phyloP scores from a whole-genome alignment of 2,797 vertebrate genomes.

The Setipinna tenuifilis region DNA sequence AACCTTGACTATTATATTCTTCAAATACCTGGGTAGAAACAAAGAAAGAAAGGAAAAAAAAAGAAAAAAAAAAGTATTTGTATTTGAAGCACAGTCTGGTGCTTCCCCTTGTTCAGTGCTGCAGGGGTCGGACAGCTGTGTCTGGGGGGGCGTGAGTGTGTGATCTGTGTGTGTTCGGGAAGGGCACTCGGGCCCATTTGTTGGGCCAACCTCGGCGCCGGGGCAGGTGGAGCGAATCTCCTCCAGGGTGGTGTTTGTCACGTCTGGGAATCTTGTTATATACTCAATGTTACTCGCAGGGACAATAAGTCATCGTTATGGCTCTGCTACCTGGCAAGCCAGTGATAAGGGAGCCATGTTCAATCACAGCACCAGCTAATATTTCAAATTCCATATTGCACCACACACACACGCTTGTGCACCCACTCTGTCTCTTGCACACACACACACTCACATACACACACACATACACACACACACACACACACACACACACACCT shows the following conservation, averaged over 20 bases:
- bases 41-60: too few species aligned
- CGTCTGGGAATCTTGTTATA: conserved; percentile 80
- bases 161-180: conserved; percentile 22
- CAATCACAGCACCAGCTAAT: conserved; percentile 79
- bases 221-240: conserved; percentile 58
- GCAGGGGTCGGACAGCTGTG: not conserved
- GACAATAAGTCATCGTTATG: conserved; percentile 83
- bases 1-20: too few species aligned
- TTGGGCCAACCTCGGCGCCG: conserved; percentile 69
- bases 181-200: conserved; percentile 48
- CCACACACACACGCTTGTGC: conserved; percentile 36
- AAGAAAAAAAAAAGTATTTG: not conserved
- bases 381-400: conserved; percentile 84
- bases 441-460: not conserved
- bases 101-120: not conserved
- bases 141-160: not conserved
- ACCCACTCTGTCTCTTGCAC: not conserved
- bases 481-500: conserved; percentile 37
- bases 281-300: conserved; percentile 74
- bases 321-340: conserved; percentile 79
- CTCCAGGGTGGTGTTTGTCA: conserved; percentile 80
- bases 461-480: conserved; percentile 40
- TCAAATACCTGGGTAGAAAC: too few species aligned
- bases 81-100: not conserved
- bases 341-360: conserved; percentile 82